Evolutionary conservation across 2,888 invertebrate genomes (phyloP), one percentile per base, ranked within the genome.

Genomic region (Sinelater perroti): DNA sequence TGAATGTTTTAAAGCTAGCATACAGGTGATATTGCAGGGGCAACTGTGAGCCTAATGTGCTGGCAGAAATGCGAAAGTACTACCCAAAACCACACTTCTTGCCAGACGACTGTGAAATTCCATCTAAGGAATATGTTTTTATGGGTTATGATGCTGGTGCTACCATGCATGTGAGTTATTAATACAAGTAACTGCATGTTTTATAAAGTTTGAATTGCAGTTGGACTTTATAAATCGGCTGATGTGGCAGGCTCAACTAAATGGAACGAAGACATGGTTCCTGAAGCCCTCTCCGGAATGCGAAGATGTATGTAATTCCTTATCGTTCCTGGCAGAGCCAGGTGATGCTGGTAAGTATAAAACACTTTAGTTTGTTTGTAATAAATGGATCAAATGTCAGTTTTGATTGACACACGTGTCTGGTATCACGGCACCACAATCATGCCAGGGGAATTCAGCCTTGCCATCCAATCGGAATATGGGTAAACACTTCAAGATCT

Each of bases 181-280:
- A 3, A 10, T 28, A 28, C 1, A 31, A 38, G 8, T 11, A 13
- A 13, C 2, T 11, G 2, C n/a, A 42, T 42, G 4, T 40, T 7
- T 13, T 40, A 1, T 3, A 3, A n/a, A 24, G 13, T 5, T 24
- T 10, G 13, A 42, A 16, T 45, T 82, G 40, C 75, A 95, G 95
- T 79, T 95, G 75, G 95, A 95, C 78, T 94, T 93, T 74, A 95
- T 95, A 65, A 87, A 90, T 66, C 85, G 95, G 59, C 83, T 95
- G 20, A 94, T 95, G 85, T 95, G 95, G 95, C 95, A 95, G 79
- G 95, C 93, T 1, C 95, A 95, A 79, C 83, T 95, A 10, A 83
- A 84, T 66, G 95, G 95, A 1, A 87, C 85, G 67, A 96, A 95
- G 80, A 88, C 84, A 7, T 96, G 95, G 95, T 81, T 83, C 13